phyloP scores from a whole-genome alignment of 2,888 invertebrate species.

The Spodoptera exigua region DNA sequence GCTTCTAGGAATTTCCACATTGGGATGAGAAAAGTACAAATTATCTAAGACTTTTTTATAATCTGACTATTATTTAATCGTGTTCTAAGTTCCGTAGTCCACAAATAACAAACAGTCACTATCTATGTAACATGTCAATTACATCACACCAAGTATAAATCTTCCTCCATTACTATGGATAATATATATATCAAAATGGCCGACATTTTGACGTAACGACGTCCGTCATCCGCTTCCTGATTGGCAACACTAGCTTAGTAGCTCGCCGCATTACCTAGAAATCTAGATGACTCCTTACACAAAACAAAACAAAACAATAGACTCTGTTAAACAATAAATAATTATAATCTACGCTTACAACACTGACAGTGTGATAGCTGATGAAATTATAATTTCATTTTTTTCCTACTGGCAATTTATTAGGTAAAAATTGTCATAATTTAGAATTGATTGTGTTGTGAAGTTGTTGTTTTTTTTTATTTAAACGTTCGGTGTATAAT shows the following conservation, averaged over 20 bases:
- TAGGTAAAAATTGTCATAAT: background rate
- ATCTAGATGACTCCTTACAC: constrained; percentile 21
- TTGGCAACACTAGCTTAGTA: constrained; percentile 32
- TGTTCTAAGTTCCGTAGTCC: background rate
- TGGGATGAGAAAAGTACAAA: too few species aligned
- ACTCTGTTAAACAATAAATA: constrained; percentile 23
- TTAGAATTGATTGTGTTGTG: too few species aligned
- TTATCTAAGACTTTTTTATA: too few species aligned
- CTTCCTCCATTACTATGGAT: constrained; percentile 1
- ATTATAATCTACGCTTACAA: constrained; percentile 37
- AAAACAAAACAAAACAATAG: constrained; percentile 37
- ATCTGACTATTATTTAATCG: background rate
- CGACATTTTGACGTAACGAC: constrained; percentile 18
- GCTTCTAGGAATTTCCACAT: too few species aligned
- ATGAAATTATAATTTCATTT: constrained; percentile 9
- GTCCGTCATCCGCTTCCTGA: constrained; percentile 41
- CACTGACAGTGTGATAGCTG: constrained; percentile 1
- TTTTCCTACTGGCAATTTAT: constrained; percentile 5
- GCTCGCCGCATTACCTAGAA: constrained; percentile 16
- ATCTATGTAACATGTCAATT: background rate
- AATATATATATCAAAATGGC: constrained; percentile 29
- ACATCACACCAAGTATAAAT: constrained; percentile 9
- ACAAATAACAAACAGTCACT: constrained; percentile 1
- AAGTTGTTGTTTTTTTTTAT: too few species aligned
- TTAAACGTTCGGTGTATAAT: too few species aligned